Evolutionary conservation across 2,797 vertebrate species (phyloP), one percentile per base, ranked within the genome.

Genomic region (Oreochromis mossambicus): DNA sequence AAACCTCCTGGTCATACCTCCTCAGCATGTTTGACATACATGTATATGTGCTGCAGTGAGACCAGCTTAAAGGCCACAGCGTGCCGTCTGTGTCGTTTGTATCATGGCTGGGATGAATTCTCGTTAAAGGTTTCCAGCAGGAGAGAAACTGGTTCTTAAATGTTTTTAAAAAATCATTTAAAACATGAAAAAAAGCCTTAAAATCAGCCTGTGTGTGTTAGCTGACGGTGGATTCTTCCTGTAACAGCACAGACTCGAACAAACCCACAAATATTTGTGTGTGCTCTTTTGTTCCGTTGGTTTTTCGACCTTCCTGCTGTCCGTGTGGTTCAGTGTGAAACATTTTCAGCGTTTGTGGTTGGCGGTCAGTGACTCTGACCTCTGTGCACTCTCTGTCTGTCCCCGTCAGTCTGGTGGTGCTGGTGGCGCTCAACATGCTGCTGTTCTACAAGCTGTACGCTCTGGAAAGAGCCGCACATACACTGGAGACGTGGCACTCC

Each of bases 371-470:
- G 70, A 58, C 6, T 46, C 50, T 81, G 34, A 32, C 17, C n/a
- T 36, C 29, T 61, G 17, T 38, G 43, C 17, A 41, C 19, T 36
- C 41, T 87, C 54, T 87, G 21, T 91, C 48, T 85, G 34, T 66
- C 75, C 82, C 55, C 4, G 7, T n/a, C 92, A 98, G 97, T 91
- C 95, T 98, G 86, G 94, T 98, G 89, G 94, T 98, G 91, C 94
- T 98, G 89, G 97, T 98, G 21, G 96, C 97, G 29, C 96, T 98
- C 90, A 98, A 98, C 43, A 96, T 97, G 94, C 96, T 98, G 94
- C 96, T 98, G 78, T 98, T 98, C 91, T 98, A 98, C 93, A 98
- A 98, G 83, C 97, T 98, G 78, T 98, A 98, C 92, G 96, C 97
- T 82, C 94, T 98, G 95, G 98, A 98, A 89, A 95, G 97, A 87